Percentiles rank a stretch among this genome's conserved stretches.
phyloP scores from a whole-genome alignment of 2,888 invertebrate species.

The Prosapia bicincta region DNA sequence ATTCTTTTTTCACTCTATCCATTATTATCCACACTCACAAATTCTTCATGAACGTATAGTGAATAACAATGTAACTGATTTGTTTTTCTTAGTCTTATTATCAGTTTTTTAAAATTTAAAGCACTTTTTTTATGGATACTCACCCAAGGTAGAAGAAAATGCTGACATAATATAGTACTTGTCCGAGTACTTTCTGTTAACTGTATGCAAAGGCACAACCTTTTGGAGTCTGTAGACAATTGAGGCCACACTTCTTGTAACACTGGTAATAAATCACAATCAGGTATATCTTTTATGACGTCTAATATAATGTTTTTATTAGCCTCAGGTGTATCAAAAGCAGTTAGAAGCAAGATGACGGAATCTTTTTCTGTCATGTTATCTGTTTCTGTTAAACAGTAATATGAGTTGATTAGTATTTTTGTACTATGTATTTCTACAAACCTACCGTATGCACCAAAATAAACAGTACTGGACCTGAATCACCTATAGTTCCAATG shows the following conservation, averaged over 20 bases:
- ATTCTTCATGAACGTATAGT: too few species aligned
- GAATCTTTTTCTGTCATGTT: neutral
- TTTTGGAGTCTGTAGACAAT: neutral
- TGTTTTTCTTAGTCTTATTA: too few species aligned
- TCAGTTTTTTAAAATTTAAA: too few species aligned
- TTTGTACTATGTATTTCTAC: neutral
- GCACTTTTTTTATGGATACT: too few species aligned
- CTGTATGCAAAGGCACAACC: neutral
- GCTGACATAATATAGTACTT: neutral
- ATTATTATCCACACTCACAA: too few species aligned
- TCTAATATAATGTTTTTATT: neutral
- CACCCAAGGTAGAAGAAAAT: neutral
- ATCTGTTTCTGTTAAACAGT: neutral
- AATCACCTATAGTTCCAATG: too few species aligned
- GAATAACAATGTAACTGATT: too few species aligned
- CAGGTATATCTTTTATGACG: neutral
- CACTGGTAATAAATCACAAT: neutral
- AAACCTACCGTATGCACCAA: neutral
- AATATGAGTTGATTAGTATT: neutral
- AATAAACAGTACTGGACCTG: too few species aligned
- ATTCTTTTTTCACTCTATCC: too few species aligned
- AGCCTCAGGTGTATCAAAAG: neutral
- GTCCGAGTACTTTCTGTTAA: neutral
- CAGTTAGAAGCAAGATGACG: neutral
- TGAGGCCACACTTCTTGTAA: neutral